These are phyloP conservation scores for Melanostoma mellinum DNA, from an alignment of 2,888 invertebrate genomes.

Conservation along the genomic window DNA sequence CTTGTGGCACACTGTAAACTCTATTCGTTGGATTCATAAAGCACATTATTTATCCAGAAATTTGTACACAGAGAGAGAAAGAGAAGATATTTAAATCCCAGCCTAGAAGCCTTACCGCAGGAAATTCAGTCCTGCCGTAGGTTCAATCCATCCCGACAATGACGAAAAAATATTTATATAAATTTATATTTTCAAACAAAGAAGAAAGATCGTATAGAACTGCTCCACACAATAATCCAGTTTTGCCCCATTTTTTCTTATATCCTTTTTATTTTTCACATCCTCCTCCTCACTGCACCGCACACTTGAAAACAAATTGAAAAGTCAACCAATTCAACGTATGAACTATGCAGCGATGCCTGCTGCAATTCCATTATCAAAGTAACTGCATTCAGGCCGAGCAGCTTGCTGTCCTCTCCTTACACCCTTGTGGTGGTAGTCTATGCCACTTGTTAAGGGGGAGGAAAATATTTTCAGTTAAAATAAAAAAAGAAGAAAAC, in stretches of 20 bases:
- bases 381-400: slow-evolving; percentile 24
- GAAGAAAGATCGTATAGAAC: slow-evolving; percentile 38
- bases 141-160: slow-evolving; percentile 17
- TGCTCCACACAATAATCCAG: slow-evolving; percentile 55
- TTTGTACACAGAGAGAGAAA: slow-evolving; percentile 14
- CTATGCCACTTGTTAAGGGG: slow-evolving; percentile 48
- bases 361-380: slow-evolving; percentile 54
- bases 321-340: slow-evolving; percentile 72
- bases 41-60: slow-evolving; percentile 61
- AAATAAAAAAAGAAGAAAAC: slow-evolving; percentile 17
- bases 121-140: slow-evolving; percentile 35
- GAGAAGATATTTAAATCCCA: slow-evolving; percentile 49
- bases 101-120: slow-evolving; percentile 47
- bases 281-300: slow-evolving; percentile 29
- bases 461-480: slow-evolving; percentile 37
- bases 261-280: slow-evolving; percentile 39
- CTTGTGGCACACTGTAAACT: slow-evolving; percentile 28
- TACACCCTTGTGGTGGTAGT: slow-evolving; percentile 31
- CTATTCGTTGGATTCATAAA: slow-evolving; percentile 57
- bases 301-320: slow-evolving; percentile 71
- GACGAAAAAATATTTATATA: not conserved
- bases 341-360: slow-evolving; percentile 55
- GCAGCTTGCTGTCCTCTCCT: slow-evolving; percentile 2
- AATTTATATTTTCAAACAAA: slow-evolving; percentile 4
- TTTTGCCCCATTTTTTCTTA: slow-evolving; percentile 41